These are phyloP conservation scores for Callipepla californica DNA, from an alignment of 2,113 vertebrate genomes.

Conservation along the genomic window DNA sequence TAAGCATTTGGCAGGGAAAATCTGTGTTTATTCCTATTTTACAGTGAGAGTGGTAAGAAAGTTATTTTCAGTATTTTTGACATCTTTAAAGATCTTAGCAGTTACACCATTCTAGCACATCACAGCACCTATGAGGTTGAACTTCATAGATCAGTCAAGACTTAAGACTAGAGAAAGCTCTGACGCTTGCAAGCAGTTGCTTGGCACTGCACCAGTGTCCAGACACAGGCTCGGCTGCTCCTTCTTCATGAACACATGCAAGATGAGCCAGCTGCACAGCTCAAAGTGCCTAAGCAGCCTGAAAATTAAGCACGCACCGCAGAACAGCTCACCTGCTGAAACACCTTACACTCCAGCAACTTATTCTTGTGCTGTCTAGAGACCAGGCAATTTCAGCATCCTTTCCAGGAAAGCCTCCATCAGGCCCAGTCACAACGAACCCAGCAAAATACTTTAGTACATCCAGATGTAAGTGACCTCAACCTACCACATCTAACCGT, in stretches of 20 bases:
- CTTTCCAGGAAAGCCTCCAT: not conserved
- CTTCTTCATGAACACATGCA: not conserved
- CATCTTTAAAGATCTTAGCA: not conserved
- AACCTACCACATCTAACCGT: not conserved
- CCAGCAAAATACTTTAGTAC: not conserved
- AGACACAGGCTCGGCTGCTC: not conserved
- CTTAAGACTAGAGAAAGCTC: not conserved
- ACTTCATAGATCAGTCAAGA: not conserved
- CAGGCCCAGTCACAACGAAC: not conserved
- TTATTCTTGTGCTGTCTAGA: not conserved
- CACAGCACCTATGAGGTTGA: not conserved
- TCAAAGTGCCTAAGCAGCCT: not conserved
- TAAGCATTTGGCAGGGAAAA: not conserved
- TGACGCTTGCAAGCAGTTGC: not conserved
- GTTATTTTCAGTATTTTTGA: not conserved
- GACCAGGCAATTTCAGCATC: not conserved
- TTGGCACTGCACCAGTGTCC: rapidly evolving
- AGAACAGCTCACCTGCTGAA: not conserved
- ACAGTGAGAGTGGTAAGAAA: not conserved
- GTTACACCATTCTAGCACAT: not conserved
- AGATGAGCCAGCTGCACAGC: not conserved
- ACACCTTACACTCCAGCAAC: rapidly evolving
- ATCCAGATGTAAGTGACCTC: not conserved
- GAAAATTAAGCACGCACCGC: not conserved
- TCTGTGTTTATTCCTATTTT: not conserved